These are phyloP conservation scores for Phthorimaea operculella DNA, from an alignment of 1,140 invertebrate species.

Conservation along the genomic window DNA sequence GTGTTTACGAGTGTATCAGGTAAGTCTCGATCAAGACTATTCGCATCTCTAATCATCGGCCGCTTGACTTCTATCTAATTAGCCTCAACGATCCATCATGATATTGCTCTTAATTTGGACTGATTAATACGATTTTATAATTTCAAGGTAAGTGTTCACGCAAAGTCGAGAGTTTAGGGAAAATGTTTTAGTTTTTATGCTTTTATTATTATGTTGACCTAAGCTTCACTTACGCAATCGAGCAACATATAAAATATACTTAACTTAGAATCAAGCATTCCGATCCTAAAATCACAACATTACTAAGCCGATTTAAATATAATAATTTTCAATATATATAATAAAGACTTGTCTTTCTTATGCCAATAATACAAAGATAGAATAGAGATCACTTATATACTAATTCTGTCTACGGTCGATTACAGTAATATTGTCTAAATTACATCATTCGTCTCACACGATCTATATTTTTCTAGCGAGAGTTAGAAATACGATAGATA, in stretches of 20 bases:
- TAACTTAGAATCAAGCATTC: background rate
- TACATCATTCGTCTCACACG: constrained; percentile 34
- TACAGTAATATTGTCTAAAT: constrained; percentile 55
- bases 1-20: too few species aligned
- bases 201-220: background rate
- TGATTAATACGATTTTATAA: too few species aligned
- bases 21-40: too few species aligned
- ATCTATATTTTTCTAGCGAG: constrained; percentile 32
- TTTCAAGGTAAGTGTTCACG: too few species aligned
- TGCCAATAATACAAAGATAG: background rate
- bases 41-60: too few species aligned
- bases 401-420: constrained; percentile 14
- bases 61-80: too few species aligned
- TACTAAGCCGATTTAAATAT: background rate
- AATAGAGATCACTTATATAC: background rate
- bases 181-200: background rate
- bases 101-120: too few species aligned
- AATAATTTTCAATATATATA: background rate
- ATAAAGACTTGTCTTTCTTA: background rate
- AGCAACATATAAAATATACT: background rate
- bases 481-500: constrained; percentile 34
- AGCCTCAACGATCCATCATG: too few species aligned
- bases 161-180: too few species aligned
- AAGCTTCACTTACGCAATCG: background rate
- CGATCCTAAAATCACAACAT: background rate